Base-by-base conservation (phyloP, 2,888 invertebrate genomes). In the Allygus modestus region DNA sequence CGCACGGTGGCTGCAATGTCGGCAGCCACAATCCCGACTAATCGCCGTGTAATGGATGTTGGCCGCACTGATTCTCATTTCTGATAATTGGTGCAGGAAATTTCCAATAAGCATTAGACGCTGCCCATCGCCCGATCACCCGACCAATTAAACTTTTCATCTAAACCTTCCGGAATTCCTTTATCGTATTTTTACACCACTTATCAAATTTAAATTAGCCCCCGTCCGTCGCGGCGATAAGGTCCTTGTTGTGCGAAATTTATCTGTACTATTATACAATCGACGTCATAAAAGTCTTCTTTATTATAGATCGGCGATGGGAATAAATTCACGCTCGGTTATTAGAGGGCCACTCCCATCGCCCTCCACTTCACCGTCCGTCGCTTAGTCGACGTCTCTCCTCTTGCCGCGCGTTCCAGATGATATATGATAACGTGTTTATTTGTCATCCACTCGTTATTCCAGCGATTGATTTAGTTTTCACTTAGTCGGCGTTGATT, bases 71-170 rank as follows among this genome's bases (percentile, higher is more conserved):
- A 83, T 83, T 83, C 83, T 83, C 83, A 83, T 83, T 83, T 83
- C 83, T 83, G 83, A 83, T 83, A 83, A 83, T 83, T 83, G 83
- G 83, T 51, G 37, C 83, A 73, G 75, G 83, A 83, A 83, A 83
- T 83, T 83, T 83, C 83, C 58, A 83, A 83, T 83, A 83, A 83
- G 54, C 83, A 83, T 83, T 83, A 75, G 75, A 33, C 20, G 58
- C 73, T 51, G 73, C 73, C 43, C 83, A 41, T 51, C 33, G 75
- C 17, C 75, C 75, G 58, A 58, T 75, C 83, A 26, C 58, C 23
- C 75, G 28, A 26, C 58, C 73, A 83, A 83, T 83, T 79, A 79
- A 79, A 79, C 79, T 54, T 79, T 79, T 79, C 79, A 79, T 79
- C 79, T 79, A 31, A 58, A 79, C 79, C 79, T 79, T 79, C 79